These are phyloP conservation scores for Penelope pileata DNA, from an alignment of 2,113 vertebrate genomes.

Conservation along the genomic window DNA sequence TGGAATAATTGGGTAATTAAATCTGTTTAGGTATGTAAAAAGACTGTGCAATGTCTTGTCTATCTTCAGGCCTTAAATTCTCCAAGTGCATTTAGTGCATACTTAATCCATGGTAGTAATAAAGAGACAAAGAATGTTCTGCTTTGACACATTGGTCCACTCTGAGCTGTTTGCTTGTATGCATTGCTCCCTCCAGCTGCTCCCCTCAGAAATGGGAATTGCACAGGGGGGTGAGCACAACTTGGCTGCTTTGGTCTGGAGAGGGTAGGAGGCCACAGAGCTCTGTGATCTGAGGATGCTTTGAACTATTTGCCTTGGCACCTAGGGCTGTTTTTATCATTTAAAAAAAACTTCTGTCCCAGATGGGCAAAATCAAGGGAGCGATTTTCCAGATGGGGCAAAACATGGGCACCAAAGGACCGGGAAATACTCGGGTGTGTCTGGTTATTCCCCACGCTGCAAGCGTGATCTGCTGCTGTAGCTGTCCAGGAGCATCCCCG, in stretches of 20 bases:
- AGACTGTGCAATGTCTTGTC: conserved; percentile 40
- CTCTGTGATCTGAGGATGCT: neutral
- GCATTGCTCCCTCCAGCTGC: neutral
- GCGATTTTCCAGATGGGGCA: neutral
- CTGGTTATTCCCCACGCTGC: neutral
- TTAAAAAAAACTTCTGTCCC: neutral
- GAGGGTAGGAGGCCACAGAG: neutral
- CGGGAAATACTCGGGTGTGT: neutral
- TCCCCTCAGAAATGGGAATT: neutral
- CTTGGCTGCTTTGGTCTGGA: neutral
- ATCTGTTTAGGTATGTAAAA: conserved; percentile 62
- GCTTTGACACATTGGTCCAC: neutral
- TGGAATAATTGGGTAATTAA: conserved; percentile 67
- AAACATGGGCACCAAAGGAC: neutral
- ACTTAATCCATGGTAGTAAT: conserved; percentile 35
- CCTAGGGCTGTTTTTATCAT: neutral
- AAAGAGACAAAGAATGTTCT: neutral
- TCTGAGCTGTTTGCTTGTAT: neutral
- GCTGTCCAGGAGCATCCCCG: neutral
- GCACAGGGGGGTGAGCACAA: neutral
- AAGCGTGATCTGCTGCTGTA: neutral
- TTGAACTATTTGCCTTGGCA: neutral
- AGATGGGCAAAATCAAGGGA: neutral
- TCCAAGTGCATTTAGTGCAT: conserved; percentile 10
- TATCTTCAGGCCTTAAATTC: conserved; percentile 36